Conservation (phyloP, 2,113 vertebrate genomes). For the Phalacrocorax brasilianus region DNA sequence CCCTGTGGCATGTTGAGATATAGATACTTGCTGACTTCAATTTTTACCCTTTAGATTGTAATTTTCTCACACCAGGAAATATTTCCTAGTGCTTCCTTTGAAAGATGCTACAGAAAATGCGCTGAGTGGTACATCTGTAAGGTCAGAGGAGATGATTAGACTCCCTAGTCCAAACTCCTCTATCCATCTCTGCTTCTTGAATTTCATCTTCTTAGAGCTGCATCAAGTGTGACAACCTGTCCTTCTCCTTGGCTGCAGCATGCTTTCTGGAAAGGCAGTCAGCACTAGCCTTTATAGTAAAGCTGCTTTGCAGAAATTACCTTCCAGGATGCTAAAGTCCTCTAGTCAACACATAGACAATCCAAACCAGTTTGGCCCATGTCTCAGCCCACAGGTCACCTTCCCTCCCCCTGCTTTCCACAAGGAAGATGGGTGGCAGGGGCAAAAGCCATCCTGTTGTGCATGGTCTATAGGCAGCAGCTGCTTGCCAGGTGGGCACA, state of each 20-base stretch:
- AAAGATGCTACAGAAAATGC: not conserved
- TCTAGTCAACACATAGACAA: not conserved
- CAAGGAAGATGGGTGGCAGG: not conserved
- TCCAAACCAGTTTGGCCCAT: not conserved
- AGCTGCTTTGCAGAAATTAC: not conserved
- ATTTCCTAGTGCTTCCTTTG: not conserved
- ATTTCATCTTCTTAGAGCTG: not conserved
- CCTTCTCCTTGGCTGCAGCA: not conserved
- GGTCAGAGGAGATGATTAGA: not conserved
- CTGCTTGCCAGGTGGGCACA: not conserved
- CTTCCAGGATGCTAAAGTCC: not conserved
- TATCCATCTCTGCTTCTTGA: not conserved
- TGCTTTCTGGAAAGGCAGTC: not conserved
- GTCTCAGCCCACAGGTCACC: not conserved
- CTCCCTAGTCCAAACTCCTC: not conserved
- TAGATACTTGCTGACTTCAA: not conserved
- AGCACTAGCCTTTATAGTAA: not conserved
- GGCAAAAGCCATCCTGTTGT: not conserved
- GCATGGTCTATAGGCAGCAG: accelerated
- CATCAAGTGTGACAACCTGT: not conserved
- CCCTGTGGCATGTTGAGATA: not conserved
- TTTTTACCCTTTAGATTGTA: slow-evolving; percentile 18
- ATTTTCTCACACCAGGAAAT: slow-evolving; percentile 1
- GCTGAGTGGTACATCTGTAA: not conserved
- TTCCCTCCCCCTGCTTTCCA: not conserved